These are phyloP conservation scores for Melolontha melolontha DNA, from an alignment of 2,888 invertebrate genomes.

Conservation along the genomic window DNA sequence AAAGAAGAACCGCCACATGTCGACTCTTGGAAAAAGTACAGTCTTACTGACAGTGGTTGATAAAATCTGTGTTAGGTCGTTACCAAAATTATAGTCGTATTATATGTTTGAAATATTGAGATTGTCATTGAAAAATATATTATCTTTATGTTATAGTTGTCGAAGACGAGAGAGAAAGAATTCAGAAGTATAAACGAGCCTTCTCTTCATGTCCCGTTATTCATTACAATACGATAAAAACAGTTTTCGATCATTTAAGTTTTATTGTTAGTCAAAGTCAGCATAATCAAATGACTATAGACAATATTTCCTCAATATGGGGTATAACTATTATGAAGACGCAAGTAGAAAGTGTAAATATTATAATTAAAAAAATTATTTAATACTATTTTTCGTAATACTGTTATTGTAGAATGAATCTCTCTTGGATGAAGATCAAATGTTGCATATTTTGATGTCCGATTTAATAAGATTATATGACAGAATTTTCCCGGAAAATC, in stretches of 20 bases:
- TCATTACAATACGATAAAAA: conserved; percentile 80
- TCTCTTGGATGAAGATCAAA: conserved; percentile 70
- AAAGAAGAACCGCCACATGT: no score
- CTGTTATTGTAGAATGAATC: conserved; percentile 61
- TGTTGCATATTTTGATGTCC: conserved; percentile 74
- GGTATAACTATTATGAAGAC: conserved; percentile 86
- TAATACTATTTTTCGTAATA: conserved; percentile 38
- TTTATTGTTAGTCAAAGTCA: conserved; percentile 80
- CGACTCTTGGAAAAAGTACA: no score
- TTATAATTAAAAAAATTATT: conserved; percentile 28
- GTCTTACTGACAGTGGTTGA: no score
- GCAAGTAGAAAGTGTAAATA: conserved; percentile 63
- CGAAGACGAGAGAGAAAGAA: no score
- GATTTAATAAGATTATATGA: conserved; percentile 83
- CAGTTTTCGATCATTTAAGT: conserved; percentile 84
- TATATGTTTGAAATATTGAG: no score
- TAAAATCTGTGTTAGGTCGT: no score
- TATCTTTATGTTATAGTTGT: no score
- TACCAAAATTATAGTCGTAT: no score
- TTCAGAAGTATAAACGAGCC: conserved; percentile 69
- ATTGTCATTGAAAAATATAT: no score
- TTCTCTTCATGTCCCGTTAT: conserved; percentile 76
- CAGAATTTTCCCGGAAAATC: conserved; percentile 84
- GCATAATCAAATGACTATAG: conserved; percentile 85
- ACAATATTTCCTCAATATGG: conserved; percentile 90